These are phyloP conservation scores for Heteromormyrus szaboi DNA, from an alignment of 2,797 vertebrate genomes.

Conservation along the genomic window DNA sequence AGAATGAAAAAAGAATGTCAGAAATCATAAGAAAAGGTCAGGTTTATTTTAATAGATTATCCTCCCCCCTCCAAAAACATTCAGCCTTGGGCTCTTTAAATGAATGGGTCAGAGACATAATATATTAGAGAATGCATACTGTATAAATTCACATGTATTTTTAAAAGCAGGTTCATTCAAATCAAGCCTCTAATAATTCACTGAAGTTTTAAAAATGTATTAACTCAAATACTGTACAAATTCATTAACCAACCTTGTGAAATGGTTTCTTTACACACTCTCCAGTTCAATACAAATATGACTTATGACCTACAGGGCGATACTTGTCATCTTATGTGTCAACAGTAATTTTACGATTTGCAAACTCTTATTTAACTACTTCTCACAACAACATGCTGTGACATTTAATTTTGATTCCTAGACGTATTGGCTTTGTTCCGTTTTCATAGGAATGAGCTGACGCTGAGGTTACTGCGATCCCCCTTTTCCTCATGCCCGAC, in stretches of 20 bases:
- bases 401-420: not conserved
- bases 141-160: not conserved
- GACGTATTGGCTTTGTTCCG: not conserved
- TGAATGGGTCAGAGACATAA: not conserved
- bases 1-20: conserved; percentile 1
- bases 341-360: not conserved
- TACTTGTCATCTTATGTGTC: not conserved
- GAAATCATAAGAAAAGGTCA: conserved; percentile 1
- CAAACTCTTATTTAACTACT: not conserved
- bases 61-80: not conserved
- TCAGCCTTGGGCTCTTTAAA: not conserved
- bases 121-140: not conserved
- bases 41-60: not conserved
- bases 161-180: not conserved
- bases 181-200: not conserved
- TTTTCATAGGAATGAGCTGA: not conserved
- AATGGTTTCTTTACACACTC: not conserved
- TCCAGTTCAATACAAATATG: not conserved
- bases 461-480: not conserved
- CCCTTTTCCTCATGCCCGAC: not conserved
- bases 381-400: not conserved
- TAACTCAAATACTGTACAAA: not conserved
- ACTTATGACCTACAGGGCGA: not conserved
- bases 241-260: not conserved
- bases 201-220: not conserved